Conservation (phyloP, 2,797 vertebrate species). For the Cyprinella venusta region DNA sequence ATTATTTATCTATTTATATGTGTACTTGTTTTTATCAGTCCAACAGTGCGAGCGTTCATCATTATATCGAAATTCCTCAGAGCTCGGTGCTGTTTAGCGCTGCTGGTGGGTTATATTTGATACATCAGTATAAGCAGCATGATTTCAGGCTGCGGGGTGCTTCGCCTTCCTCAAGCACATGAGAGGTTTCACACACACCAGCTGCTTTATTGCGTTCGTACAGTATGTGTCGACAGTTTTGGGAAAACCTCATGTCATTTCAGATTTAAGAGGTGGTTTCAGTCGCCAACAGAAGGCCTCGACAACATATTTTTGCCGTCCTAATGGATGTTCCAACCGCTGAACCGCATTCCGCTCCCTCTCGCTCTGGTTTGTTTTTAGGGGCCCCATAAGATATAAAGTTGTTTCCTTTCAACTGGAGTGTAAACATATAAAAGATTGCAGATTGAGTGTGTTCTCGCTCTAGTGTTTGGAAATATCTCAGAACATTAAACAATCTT, state of each 20-base stretch:
- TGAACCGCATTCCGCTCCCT: conserved; percentile 55
- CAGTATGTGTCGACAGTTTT: conserved; percentile 67
- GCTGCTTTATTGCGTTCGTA: conserved; percentile 68
- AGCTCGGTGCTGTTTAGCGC: conserved; percentile 38
- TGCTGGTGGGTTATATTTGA: conserved; percentile 29
- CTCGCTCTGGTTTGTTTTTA: conserved; percentile 63
- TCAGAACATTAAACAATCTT: conserved; percentile 47
- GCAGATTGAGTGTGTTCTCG: conserved; percentile 59
- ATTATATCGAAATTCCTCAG: conserved; percentile 44
- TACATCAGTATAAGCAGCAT: conserved; percentile 43
- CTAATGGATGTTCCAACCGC: conserved; percentile 46
- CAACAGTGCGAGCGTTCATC: conserved; percentile 13
- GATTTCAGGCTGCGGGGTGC: conserved; percentile 33
- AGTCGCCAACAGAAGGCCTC: conserved; percentile 64
- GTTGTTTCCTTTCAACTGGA: conserved; percentile 67
- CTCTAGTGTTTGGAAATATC: conserved; percentile 43
- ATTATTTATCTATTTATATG: conserved; percentile 2
- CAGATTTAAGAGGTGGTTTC: conserved; percentile 73
- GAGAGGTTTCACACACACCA: conserved; percentile 42
- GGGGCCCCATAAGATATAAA: conserved; percentile 56
- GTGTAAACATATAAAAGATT: conserved; percentile 67
- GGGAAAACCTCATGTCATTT: conserved; percentile 70
- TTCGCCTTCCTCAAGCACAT: conserved; percentile 37
- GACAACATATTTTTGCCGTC: conserved; percentile 65
- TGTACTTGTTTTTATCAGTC: conserved; percentile 24